These are phyloP conservation scores for Nematolebias whitei DNA, from an alignment of 2,113 vertebrate species.

Conservation along the genomic window DNA sequence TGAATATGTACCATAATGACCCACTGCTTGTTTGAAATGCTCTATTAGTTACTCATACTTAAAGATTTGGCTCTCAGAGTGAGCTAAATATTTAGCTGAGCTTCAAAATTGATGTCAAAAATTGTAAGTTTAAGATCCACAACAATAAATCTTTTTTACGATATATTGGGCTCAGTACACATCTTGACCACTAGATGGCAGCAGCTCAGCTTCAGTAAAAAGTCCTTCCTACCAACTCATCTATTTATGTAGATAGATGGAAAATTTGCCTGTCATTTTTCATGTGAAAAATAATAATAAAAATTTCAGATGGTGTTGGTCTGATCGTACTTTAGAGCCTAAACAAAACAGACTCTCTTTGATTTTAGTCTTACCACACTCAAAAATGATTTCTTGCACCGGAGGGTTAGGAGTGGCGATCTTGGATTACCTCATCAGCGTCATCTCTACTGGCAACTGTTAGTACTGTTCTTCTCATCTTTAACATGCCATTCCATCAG, in stretches of 20 bases:
- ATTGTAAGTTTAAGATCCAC: constrained; percentile 19
- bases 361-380: constrained; percentile 4
- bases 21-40: neutral
- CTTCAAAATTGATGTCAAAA: constrained; percentile 40
- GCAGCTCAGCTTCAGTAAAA: constrained; percentile 79
- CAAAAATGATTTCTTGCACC: neutral
- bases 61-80: neutral
- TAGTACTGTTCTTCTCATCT: constrained; percentile 6
- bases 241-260: constrained; percentile 33
- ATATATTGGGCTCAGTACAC: constrained; percentile 1
- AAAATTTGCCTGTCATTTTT: constrained; percentile 68
- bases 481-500: neutral
- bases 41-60: neutral
- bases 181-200: constrained; percentile 84
- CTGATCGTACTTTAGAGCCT: constrained; percentile 11
- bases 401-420: constrained; percentile 1
- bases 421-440: constrained; percentile 31
- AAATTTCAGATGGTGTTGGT: constrained; percentile 35
- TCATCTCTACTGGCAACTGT: constrained; percentile 19
- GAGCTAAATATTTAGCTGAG: constrained; percentile 12
- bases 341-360: constrained; percentile 8
- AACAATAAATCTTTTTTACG: constrained; percentile 28
- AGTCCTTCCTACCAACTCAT: constrained; percentile 1
- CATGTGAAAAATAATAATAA: constrained; percentile 46
- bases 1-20: constrained; percentile 1